A percentile compares a stretch with the other conserved stretches of the same genome.
These are phyloP conservation scores for Crotalus viridis DNA, from an alignment of 2,113 vertebrate species.

Conservation along the genomic window DNA sequence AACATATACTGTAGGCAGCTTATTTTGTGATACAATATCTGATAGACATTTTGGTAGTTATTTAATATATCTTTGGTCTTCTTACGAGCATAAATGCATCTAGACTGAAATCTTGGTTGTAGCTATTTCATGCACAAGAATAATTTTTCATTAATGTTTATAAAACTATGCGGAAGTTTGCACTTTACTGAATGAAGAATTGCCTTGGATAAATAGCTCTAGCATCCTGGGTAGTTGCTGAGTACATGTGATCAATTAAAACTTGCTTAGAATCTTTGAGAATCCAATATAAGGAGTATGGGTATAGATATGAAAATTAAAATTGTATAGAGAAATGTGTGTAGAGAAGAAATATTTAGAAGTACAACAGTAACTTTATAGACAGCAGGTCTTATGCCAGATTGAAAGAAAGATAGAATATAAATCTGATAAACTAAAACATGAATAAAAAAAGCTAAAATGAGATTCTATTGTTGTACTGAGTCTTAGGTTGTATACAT, in stretches of 20 bases:
- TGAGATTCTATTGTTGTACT: background rate
- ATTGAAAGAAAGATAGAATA: background rate
- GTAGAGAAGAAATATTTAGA: background rate
- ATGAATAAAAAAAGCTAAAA: background rate
- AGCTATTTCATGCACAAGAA: background rate
- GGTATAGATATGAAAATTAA: background rate
- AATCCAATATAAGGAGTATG: background rate
- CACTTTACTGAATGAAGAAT: background rate
- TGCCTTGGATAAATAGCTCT: background rate
- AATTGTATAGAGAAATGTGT: background rate
- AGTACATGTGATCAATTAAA: background rate
- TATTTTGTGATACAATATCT: background rate
- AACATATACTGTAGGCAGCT: background rate
- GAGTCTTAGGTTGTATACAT: background rate
- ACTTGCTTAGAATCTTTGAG: background rate
- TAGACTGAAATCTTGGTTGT: background rate
- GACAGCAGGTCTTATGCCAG: background rate
- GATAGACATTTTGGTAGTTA: background rate
- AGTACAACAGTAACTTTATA: background rate
- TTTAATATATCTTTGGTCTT: background rate
- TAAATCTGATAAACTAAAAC: background rate
- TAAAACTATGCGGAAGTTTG: background rate
- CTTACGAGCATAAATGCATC: background rate
- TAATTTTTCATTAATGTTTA: background rate
- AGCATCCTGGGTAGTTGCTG: background rate